Percentiles rank a stretch among this genome's conserved stretches.
phyloP scores from a whole-genome alignment of 2,888 invertebrate genomes.

The Melitaea athalia region DNA sequence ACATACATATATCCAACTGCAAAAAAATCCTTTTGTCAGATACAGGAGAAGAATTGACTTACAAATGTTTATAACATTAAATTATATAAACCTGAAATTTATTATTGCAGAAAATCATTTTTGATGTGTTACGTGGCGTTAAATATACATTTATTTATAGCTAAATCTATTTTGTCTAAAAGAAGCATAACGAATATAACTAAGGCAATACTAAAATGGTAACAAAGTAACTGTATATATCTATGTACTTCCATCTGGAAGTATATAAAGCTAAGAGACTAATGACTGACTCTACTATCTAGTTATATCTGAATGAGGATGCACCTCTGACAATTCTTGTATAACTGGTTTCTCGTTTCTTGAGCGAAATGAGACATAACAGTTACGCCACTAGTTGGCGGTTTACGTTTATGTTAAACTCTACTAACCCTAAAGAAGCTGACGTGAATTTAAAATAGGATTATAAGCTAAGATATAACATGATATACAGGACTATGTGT shows the following conservation, averaged over 20 bases:
- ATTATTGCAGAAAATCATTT: no score
- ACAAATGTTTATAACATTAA: no score
- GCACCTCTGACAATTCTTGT: slow-evolving; percentile 35
- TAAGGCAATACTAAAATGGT: slow-evolving; percentile 38
- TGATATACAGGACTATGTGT: slow-evolving; percentile 16
- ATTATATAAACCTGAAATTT: no score
- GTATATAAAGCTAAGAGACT: slow-evolving; percentile 44
- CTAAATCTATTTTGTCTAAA: slow-evolving; percentile 5
- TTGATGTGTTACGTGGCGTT: no score
- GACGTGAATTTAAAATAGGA: slow-evolving; percentile 30
- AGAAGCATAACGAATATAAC: neutral
- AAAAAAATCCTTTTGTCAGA: no score
- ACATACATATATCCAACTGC: no score
- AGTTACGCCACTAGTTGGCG: slow-evolving; percentile 35
- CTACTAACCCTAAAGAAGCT: slow-evolving; percentile 29
- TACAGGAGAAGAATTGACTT: no score
- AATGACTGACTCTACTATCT: slow-evolving; percentile 42
- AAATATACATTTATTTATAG: neutral
- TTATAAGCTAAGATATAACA: slow-evolving; percentile 27
- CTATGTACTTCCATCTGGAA: slow-evolving; percentile 36
- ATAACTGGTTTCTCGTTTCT: slow-evolving; percentile 38
- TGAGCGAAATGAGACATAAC: slow-evolving; percentile 41
- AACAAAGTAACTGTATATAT: slow-evolving; percentile 45
- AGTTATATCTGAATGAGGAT: slow-evolving; percentile 30
- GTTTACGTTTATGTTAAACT: slow-evolving; percentile 27